A percentile compares a stretch with the other conserved stretches of the same genome.
These are phyloP conservation scores for Falco punctatus DNA, from an alignment of 2,113 vertebrate genomes.

Conservation along the genomic window DNA sequence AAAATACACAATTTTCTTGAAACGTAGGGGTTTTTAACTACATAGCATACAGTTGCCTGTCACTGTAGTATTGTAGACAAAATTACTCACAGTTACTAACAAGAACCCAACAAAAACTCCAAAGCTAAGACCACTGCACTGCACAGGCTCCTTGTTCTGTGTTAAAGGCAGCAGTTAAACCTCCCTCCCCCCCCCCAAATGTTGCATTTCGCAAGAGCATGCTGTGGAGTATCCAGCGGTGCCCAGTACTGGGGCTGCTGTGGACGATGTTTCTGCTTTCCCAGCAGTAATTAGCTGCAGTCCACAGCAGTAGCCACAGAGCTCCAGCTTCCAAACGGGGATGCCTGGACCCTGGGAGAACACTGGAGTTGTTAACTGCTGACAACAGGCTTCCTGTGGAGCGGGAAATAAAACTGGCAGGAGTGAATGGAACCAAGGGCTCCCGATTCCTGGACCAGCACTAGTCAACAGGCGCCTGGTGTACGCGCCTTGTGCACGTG, in stretches of 20 bases:
- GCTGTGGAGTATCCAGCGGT: background rate
- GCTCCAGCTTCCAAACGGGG: background rate
- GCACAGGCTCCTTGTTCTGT: background rate
- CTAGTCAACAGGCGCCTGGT: no score
- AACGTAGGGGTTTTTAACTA: background rate
- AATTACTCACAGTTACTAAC: background rate
- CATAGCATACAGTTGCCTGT: background rate
- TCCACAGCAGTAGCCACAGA: fast-evolving
- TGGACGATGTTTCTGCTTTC: background rate
- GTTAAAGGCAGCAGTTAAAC: no score
- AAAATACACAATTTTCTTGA: background rate
- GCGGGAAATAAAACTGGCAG: background rate
- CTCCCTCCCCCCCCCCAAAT: background rate
- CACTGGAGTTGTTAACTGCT: fast-evolving
- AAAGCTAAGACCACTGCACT: background rate
- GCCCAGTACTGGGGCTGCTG: fast-evolving
- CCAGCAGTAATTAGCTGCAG: fast-evolving
- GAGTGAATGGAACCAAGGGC: background rate
- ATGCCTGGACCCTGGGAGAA: background rate
- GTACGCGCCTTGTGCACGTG: fast-evolving
- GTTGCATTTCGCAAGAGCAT: background rate
- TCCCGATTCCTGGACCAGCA: background rate
- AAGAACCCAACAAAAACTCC: background rate
- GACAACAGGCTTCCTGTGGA: background rate
- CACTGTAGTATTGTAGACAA: background rate